Base-by-base conservation (phyloP, 2,113 vertebrate genomes). In the Nymphicus hollandicus region DNA sequence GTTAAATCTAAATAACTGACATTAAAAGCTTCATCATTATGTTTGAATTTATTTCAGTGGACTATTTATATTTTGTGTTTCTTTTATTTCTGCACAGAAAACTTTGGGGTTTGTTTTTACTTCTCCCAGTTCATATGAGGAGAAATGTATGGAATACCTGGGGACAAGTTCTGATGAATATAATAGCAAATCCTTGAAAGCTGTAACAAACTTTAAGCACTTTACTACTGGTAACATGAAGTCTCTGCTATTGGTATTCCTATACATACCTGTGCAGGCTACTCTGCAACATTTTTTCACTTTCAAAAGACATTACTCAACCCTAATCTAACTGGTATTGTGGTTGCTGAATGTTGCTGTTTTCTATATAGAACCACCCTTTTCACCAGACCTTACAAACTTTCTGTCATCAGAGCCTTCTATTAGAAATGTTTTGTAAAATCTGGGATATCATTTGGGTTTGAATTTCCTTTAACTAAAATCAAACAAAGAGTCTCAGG, bases 401-500 rank as follows among this genome's bases (percentile, higher is more conserved):
- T 70, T 64, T 66, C 39, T 86, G 24, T 71, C 69, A 68, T 33
- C 2, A 2, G 1, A 71, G 2, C 3, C 19, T 71, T 93, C 78
- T 37, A 65, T 61, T 9, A 68, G 9, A 81, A 80, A 19, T 46
- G 8, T 31, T 85, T 76, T 61, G 6, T 53, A 85, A 93, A 85
- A 74, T 74, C 44, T 92, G 79, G 33, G 95, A 93, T 46, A 89
- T 72, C 37, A 60, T 49, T 85, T 2, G 7, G 46, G 31, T 11
- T 73, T 78, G 16, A 81, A 60, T 84, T 92, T 89, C n/a, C 33
- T 9, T 69, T 91, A 71, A 79, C 20, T 72, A 72, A 95, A 91
- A 79, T 46, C 41, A 93, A 91, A 79, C 9, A 81, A 27, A 47
- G 17, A 50, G 18, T 72, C 49, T 71, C 64, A 81, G 13, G 28